A percentile compares a stretch with the other conserved stretches of the same genome.
phyloP scores from a whole-genome alignment of 1,140 invertebrate species.

The Drosophila pectinifera region DNA sequence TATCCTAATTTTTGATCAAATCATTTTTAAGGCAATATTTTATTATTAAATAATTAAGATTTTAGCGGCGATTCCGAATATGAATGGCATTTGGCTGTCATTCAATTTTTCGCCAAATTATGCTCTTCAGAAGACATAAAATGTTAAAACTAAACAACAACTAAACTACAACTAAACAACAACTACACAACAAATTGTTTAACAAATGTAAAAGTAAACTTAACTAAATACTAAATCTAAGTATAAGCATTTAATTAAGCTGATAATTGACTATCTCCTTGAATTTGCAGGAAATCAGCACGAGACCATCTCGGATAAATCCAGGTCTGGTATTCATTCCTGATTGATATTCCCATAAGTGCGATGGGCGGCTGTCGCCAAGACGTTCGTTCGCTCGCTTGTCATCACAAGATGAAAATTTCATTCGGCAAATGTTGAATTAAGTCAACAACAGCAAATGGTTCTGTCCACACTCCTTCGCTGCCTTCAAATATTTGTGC shows the following conservation, averaged over 20 bases:
- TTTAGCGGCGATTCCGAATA: too few species aligned
- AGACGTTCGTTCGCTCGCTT: conserved; percentile 19
- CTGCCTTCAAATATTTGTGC: conserved; percentile 45
- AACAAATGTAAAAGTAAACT: too few species aligned
- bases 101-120: too few species aligned
- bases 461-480: conserved; percentile 12
- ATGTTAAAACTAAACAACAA: too few species aligned
- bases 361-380: conserved; percentile 19
- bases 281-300: not conserved
- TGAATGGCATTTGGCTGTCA: too few species aligned
- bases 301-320: conserved; percentile 3
- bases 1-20: too few species aligned
- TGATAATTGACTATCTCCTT: not conserved
- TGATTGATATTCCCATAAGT: conserved; percentile 40
- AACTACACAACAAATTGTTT: too few species aligned
- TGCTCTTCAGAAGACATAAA: too few species aligned
- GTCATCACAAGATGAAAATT: conserved; percentile 44
- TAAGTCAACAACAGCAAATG: conserved; percentile 53
- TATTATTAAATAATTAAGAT: too few species aligned
- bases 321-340: conserved; percentile 1
- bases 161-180: too few species aligned
- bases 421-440: conserved; percentile 46
- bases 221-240: too few species aligned
- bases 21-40: too few species aligned
- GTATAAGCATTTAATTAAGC: not conserved